Evolutionary conservation across 2,797 vertebrate species (phyloP), one percentile per base, ranked within the genome.

Genomic region (Luscinia megarhynchos): DNA sequence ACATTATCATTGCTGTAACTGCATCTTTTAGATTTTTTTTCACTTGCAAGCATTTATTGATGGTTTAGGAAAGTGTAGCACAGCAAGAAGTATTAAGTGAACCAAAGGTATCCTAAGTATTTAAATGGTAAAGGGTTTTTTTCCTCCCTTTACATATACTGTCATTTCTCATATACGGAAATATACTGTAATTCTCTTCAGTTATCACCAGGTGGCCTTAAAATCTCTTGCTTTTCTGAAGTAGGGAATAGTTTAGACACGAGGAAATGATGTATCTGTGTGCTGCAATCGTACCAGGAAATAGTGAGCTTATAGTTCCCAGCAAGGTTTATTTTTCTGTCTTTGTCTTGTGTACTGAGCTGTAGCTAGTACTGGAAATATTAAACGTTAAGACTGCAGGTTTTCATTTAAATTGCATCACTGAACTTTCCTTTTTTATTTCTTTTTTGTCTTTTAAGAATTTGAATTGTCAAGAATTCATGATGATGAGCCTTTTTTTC

Each of bases 251-350:
- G 40, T 91, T 68, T 41, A 36, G 20, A 7, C 41, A 48, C 5
- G 15, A 95, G 96, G 96, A 96, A 96, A 93, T 96, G 94, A 95
- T 96, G 94, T 91, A 22, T 83, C 48, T 15, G 10, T 53, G 14
- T 48, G 45, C 90, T 73, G 84, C 76, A 89, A 27, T 55, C 84
- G 2, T 48, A 87, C 5, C 95, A 94, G 96, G 94, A 97, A 97
- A 93, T 19, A 59, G 75, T 57, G 73, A 43, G 17, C 30, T 92
- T 93, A 43, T 38, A 70, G 36, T 70, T 45, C 41, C 16, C 19
- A 74, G 62, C 36, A 79, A 88, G 45, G 36, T 53, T 94, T 63
- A 73, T 6, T 66, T 92, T 90, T 82, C 63, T 0, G 2, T 10
- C 30, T 78, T 74, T 7, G 11, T 79, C 76, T 75, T 87, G 57